Conservation (phyloP, 2,113 vertebrate species). For the Grallaria varia region DNA sequence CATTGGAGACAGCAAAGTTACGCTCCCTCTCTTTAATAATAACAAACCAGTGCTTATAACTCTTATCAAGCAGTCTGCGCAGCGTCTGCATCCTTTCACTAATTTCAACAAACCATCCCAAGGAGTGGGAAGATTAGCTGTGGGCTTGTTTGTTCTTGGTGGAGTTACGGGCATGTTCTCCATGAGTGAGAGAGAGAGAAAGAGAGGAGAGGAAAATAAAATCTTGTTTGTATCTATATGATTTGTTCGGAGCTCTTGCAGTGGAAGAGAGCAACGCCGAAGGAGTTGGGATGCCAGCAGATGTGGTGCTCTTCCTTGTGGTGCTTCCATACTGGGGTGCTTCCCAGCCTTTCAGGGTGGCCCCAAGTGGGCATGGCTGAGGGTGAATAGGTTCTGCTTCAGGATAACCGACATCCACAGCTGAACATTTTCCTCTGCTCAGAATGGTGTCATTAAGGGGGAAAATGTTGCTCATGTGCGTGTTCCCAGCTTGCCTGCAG, state of each 20-base stretch:
- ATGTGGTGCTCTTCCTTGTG: background rate
- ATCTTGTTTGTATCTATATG: slow-evolving; percentile 24
- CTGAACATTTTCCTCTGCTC: background rate
- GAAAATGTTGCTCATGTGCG: accelerated
- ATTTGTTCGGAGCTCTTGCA: background rate
- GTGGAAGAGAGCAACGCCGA: background rate
- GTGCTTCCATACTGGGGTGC: background rate
- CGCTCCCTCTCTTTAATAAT: slow-evolving; percentile 67
- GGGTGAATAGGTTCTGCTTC: background rate
- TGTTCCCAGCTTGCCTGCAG: background rate
- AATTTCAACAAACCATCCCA: slow-evolving; percentile 78
- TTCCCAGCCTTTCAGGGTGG: background rate
- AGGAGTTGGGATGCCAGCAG: background rate
- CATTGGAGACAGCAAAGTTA: slow-evolving; percentile 61
- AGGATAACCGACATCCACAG: background rate
- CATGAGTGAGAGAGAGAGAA: slow-evolving; percentile 43
- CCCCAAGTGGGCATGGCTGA: background rate
- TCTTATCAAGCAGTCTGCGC: slow-evolving; percentile 71
- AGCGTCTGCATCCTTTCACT: slow-evolving; percentile 75
- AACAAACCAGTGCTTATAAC: slow-evolving; percentile 70
- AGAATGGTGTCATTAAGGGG: background rate
- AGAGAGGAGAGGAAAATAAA: slow-evolving; percentile 51
- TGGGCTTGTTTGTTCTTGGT: slow-evolving; percentile 70
- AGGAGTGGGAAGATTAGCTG: slow-evolving; percentile 72
- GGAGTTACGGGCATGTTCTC: slow-evolving; percentile 58